These are phyloP conservation scores for Heteromurus nitidus DNA, from an alignment of 2,888 invertebrate genomes.

Conservation along the genomic window DNA sequence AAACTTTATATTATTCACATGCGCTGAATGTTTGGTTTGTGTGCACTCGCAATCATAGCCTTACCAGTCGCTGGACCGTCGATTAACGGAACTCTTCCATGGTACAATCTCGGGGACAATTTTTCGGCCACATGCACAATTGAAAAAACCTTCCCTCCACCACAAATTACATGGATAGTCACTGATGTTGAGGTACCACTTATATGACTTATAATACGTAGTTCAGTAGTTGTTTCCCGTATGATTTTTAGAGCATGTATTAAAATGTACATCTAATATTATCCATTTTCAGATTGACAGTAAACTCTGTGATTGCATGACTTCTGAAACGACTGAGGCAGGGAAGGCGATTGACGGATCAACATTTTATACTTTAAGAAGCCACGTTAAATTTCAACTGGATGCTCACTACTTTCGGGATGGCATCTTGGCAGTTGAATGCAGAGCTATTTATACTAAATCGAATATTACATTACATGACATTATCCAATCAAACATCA, in stretches of 20 bases:
- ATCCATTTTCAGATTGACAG: constrained; percentile 59
- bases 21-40: background rate
- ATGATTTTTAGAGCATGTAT: background rate
- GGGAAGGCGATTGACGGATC: constrained; percentile 71
- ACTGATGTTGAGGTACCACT: constrained; percentile 68
- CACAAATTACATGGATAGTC: constrained; percentile 69
- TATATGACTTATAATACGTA: background rate
- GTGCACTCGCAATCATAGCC: constrained; percentile 44
- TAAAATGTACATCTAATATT: background rate
- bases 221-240: background rate
- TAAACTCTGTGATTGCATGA: constrained; percentile 67
- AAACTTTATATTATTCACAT: background rate
- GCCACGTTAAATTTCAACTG: constrained; percentile 68
- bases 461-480: constrained; percentile 65
- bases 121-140: constrained; percentile 69
- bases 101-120: constrained; percentile 73
- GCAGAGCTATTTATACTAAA: constrained; percentile 67
- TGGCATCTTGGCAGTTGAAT: constrained; percentile 67
- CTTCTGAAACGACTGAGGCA: constrained; percentile 58
- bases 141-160: constrained; percentile 70
- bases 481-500: constrained; percentile 67
- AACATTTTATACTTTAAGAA: constrained; percentile 64
- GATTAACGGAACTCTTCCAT: constrained; percentile 68
- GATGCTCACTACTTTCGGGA: constrained; percentile 70
- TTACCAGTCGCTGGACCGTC: constrained; percentile 69